These are phyloP conservation scores for Dolichopus griseipennis DNA, from an alignment of 2,888 invertebrate genomes.

Conservation along the genomic window DNA sequence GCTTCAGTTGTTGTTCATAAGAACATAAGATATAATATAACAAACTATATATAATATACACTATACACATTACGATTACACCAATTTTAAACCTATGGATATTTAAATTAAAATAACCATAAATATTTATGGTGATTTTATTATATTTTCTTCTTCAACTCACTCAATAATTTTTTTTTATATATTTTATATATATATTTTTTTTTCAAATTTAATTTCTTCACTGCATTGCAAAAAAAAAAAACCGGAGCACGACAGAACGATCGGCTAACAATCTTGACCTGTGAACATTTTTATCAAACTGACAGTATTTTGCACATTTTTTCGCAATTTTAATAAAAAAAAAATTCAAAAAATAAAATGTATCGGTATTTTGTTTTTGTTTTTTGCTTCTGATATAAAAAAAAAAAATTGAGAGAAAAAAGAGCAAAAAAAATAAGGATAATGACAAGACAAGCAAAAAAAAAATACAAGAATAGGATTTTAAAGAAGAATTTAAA, in stretches of 20 bases:
- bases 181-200: neutral
- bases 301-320: neutral
- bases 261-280: neutral
- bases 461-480: too few relatives aligned
- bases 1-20: neutral
- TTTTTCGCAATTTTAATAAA: neutral
- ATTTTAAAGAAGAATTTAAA: too few relatives aligned
- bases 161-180: slow-evolving; percentile 1
- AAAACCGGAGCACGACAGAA: neutral
- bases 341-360: neutral
- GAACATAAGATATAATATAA: too few relatives aligned
- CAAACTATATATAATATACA: too few relatives aligned
- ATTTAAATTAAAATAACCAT: neutral
- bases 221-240: neutral
- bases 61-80: neutral
- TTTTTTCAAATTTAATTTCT: neutral
- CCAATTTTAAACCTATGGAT: neutral
- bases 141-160: neutral
- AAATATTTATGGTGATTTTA: neutral
- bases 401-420: neutral
- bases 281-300: slow-evolving; percentile 3
- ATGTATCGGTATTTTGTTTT: neutral
- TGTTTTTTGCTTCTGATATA: neutral
- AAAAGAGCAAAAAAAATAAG: neutral
- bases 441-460: too few relatives aligned